Evolutionary conservation across 1,140 invertebrate genomes (phyloP).

Genomic region (Drosophila neocordata): DNA sequence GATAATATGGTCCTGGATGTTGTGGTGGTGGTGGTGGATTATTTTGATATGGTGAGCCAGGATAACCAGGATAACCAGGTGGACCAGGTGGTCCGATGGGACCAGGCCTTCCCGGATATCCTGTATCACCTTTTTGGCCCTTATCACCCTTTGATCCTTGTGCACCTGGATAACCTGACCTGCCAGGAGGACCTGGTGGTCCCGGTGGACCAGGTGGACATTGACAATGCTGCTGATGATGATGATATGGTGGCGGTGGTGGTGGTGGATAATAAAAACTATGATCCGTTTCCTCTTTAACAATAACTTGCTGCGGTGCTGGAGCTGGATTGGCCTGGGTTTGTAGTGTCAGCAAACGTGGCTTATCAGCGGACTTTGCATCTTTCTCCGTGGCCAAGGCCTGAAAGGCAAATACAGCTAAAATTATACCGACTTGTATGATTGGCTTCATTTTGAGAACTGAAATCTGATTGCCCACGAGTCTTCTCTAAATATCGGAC

Average conservation of each 20-base stretch:
- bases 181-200: slow-evolving; percentile 32
- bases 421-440: slow-evolving; percentile 12
- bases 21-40: slow-evolving; percentile 32
- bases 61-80: slow-evolving; percentile 53
- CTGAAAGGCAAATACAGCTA: neutral
- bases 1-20: neutral
- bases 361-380: neutral
- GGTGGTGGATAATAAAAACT: slow-evolving; percentile 35
- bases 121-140: slow-evolving; percentile 64
- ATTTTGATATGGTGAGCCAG: slow-evolving; percentile 44
- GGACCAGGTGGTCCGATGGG: slow-evolving; percentile 58
- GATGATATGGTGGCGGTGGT: neutral
- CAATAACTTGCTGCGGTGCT: slow-evolving; percentile 36
- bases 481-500: slow-evolving; percentile 33
- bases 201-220: slow-evolving; percentile 59
- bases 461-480: slow-evolving; percentile 26
- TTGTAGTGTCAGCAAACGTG: slow-evolving; percentile 37
- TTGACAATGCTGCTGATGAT: slow-evolving; percentile 24
- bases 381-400: slow-evolving; percentile 1
- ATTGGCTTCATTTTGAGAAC: slow-evolving; percentile 40
- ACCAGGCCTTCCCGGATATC: slow-evolving; percentile 48
- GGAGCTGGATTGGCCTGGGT: slow-evolving; percentile 20
- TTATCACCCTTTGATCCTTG: slow-evolving; percentile 54
- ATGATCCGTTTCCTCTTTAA: slow-evolving; percentile 23
- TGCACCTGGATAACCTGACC: slow-evolving; percentile 44